These are phyloP conservation scores for Artemisiospiza belli DNA, from an alignment of 2,113 vertebrate species.

Conservation along the genomic window DNA sequence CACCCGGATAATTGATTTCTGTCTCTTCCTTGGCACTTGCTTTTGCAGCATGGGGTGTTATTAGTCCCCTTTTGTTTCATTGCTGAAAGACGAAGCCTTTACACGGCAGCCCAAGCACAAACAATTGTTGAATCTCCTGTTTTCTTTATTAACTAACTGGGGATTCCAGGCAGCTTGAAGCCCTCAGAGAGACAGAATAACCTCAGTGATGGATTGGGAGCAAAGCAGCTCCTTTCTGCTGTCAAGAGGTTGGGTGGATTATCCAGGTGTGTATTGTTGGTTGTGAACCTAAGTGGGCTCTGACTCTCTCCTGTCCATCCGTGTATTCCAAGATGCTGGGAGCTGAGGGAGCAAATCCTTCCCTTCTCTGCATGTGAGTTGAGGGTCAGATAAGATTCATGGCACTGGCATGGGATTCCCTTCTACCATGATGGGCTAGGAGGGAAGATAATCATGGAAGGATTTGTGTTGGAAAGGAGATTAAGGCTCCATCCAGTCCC, in stretches of 20 bases:
- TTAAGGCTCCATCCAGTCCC: fast-evolving
- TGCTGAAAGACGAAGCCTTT: conserved; percentile 73
- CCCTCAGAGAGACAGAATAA: conserved; percentile 54
- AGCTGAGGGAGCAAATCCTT: background rate
- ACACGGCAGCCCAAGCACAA: conserved; percentile 74
- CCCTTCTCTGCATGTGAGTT: fast-evolving
- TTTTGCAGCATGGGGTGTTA: conserved; percentile 67
- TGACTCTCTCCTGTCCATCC: background rate
- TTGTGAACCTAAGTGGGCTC: background rate
- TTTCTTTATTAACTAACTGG: conserved; percentile 76
- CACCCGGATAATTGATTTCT: conserved; percentile 79
- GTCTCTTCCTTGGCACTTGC: conserved; percentile 74
- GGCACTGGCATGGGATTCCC: fast-evolving
- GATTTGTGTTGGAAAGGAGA: background rate
- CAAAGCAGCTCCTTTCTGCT: conserved; percentile 51
- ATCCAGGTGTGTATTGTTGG: background rate
- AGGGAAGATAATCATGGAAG: background rate
- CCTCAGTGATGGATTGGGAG: conserved; percentile 54
- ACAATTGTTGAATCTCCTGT: conserved; percentile 75
- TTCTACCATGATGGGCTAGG: fast-evolving
- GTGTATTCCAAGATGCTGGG: background rate
- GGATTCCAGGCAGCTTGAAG: conserved; percentile 61
- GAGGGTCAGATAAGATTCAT: background rate
- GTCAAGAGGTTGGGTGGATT: conserved; percentile 42
- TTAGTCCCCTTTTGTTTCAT: conserved; percentile 76